phyloP scores from a whole-genome alignment of 2,113 vertebrate genomes.

The Hiodon tergisus region DNA sequence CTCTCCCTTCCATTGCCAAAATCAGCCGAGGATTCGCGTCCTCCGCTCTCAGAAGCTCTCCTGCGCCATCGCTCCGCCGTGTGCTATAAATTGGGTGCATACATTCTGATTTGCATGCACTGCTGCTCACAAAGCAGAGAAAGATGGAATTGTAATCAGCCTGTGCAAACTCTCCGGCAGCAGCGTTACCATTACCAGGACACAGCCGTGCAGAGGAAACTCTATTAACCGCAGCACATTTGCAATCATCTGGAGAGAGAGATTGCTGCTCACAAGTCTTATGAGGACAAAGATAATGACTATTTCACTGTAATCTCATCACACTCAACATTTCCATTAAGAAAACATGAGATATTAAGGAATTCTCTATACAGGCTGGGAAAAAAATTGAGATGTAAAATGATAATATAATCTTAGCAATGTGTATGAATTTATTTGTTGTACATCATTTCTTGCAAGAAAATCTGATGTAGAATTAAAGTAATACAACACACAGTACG shows the following conservation, averaged over 20 bases:
- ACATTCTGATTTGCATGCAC: slow-evolving; percentile 7
- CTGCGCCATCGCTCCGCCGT: background rate
- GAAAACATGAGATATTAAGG: slow-evolving; percentile 23
- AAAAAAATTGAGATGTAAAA: slow-evolving; percentile 23
- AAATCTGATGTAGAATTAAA: background rate
- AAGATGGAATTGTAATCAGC: slow-evolving; percentile 9
- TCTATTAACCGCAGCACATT: slow-evolving; percentile 24
- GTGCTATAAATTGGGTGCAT: background rate
- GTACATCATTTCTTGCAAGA: background rate
- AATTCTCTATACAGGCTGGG: background rate
- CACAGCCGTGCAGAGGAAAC: slow-evolving; percentile 16
- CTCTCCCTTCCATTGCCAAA: slow-evolving; percentile 25
- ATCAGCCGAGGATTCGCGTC: slow-evolving; percentile 18
- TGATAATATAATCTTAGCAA: slow-evolving; percentile 3
- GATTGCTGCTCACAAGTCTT: slow-evolving; percentile 13
- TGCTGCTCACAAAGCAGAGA: background rate
- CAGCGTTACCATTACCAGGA: background rate
- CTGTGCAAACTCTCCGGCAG: background rate
- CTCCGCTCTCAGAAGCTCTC: background rate
- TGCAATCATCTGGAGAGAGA: slow-evolving; percentile 17
- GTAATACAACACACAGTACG: background rate
- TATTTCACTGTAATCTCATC: slow-evolving; percentile 26
- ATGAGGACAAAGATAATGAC: slow-evolving; percentile 30
- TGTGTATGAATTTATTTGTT: background rate
- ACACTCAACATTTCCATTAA: slow-evolving; percentile 27